Conservation (phyloP, 2,888 invertebrate genomes). For the Lithosia quadra region DNA sequence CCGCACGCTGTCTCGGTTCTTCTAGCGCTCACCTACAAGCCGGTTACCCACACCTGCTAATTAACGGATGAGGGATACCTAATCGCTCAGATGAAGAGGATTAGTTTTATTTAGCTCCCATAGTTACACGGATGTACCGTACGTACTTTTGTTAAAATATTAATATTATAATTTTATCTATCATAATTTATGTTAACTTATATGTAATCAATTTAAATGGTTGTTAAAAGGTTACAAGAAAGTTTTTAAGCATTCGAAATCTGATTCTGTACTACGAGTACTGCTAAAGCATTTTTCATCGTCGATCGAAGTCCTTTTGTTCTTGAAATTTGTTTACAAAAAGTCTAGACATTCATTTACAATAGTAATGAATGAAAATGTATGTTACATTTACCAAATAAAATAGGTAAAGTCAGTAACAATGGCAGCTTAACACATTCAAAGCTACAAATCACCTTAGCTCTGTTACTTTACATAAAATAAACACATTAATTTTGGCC, state of each 20-base stretch:
- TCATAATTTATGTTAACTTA: slow-evolving; percentile 40
- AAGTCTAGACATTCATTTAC: neutral
- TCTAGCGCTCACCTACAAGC: too few species aligned
- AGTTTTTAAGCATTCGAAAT: neutral
- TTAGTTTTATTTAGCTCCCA: neutral
- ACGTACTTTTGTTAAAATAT: slow-evolving; percentile 21
- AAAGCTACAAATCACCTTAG: too few species aligned
- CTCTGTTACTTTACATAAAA: too few species aligned
- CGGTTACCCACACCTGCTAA: too few species aligned
- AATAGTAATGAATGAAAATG: neutral
- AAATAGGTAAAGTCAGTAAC: neutral
- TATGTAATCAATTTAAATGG: slow-evolving; percentile 24
- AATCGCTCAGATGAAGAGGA: neutral
- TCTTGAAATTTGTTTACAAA: slow-evolving; percentile 8
- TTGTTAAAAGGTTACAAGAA: neutral
- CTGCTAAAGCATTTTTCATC: slow-evolving; percentile 1
- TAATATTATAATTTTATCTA: too few species aligned
- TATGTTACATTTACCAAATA: neutral
- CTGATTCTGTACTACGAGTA: neutral
- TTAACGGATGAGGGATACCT: too few species aligned
- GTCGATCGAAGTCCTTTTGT: slow-evolving; percentile 4
- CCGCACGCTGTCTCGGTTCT: too few species aligned
- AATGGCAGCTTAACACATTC: too few species aligned
- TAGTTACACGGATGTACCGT: neutral
- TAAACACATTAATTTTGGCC: too few species aligned